Conservation (phyloP, 2,797 vertebrate species). For the Apodemus agrarius region DNA sequence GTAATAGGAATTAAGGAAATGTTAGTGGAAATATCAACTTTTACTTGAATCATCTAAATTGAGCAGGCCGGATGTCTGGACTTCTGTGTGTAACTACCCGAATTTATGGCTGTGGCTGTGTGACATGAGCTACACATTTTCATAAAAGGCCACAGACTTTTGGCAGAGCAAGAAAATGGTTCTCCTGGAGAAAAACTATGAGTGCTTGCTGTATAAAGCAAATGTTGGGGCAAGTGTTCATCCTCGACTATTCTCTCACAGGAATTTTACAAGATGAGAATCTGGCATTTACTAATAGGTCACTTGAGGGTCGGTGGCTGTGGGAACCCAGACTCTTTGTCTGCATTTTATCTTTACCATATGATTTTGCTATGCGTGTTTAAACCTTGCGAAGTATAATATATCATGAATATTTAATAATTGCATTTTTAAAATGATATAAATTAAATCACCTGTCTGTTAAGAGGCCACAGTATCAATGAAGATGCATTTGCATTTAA, state of each 20-base stretch:
- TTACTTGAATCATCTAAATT: constrained; percentile 58
- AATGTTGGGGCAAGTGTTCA: constrained; percentile 76
- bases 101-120: constrained; percentile 31
- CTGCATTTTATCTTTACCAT: constrained; percentile 82
- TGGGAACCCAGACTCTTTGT: constrained; percentile 81
- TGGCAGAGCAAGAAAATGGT: constrained; percentile 67
- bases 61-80: constrained; percentile 26
- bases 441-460: constrained; percentile 77
- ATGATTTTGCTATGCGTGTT: constrained; percentile 76
- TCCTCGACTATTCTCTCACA: constrained; percentile 74
- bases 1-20: constrained; percentile 49
- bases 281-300: constrained; percentile 84
- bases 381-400: constrained; percentile 71
- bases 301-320: constrained; percentile 76
- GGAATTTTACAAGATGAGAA: constrained; percentile 80
- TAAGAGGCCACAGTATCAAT: constrained; percentile 50
- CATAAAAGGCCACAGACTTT: constrained; percentile 67
- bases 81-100: neutral
- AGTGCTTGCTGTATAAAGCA: constrained; percentile 77
- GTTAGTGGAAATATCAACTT: constrained; percentile 46
- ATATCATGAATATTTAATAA: constrained; percentile 81
- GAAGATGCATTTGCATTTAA: constrained; percentile 64
- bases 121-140: constrained; percentile 65
- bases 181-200: constrained; percentile 74
- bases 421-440: constrained; percentile 74